Evolutionary conservation across 2,797 vertebrate genomes (phyloP), one percentile per base, ranked within the genome.

Genomic region (Rhabdomys pumilio): DNA sequence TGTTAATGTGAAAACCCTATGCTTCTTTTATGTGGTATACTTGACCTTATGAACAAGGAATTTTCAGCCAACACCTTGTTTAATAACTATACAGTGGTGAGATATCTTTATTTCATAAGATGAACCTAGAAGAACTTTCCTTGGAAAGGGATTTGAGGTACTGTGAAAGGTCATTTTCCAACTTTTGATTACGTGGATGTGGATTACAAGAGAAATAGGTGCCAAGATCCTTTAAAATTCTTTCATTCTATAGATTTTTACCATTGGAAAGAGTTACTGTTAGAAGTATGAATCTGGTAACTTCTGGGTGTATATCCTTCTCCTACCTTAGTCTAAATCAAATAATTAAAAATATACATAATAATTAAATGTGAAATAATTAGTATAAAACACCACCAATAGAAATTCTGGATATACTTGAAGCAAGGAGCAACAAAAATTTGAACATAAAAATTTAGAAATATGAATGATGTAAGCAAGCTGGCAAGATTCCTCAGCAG

Each of bases 261-360:
- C 5, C 15, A 10, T 24, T 47, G 41, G 69, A 24, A 10, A 41
- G 3, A 41, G 11, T 4, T 0, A 11, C 61, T 61, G 11, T 26
- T 65, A 5, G n/a, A 0, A 80, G 24, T 1, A 19, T 22, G 1
- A 3, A 2, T 6, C 34, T 59, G 77, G 17, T n/a, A 90, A 90
- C 4, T n/a, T 14, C 10, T 59, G 44, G 14, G 3, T 2, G 3
- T 2, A 59, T 8, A 0, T n/a, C 6, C 0, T 5, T 26, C 19
- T 79, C 12, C 22, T 59, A 13, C 9, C 14, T 55, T 31, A 10
- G 2, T 75, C 44, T 90, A 86, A 79, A 13, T 5, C 1, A 61
- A 34, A 47, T 26, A 76, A 2, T 75, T 69, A 6, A 76, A 86
- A 79, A 82, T 47, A 87, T 24, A 41, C 38, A 92, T 44, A 6